Percentiles rank a stretch among this genome's conserved stretches.
These are phyloP conservation scores for Sitta carolinensis DNA, from an alignment of 2,797 vertebrate species.

Conservation along the genomic window DNA sequence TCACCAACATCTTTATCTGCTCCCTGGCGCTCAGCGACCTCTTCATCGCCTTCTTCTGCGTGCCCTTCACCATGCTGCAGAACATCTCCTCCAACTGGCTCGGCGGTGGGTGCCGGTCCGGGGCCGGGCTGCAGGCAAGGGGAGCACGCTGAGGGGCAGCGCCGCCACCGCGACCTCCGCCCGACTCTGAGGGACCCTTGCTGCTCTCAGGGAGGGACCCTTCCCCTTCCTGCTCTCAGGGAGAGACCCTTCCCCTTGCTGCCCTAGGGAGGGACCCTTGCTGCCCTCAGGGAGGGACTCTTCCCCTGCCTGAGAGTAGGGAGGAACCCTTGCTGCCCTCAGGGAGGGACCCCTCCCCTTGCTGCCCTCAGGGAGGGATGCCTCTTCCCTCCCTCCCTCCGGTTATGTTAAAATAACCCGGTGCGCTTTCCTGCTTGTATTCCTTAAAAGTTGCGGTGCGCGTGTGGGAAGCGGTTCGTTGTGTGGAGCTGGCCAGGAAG, in stretches of 20 bases:
- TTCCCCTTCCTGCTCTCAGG: not conserved
- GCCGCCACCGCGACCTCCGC: not conserved
- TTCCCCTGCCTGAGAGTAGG: too few relatives aligned
- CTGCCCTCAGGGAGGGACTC: not conserved
- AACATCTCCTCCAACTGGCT: conserved; percentile 77
- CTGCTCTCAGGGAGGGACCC: not conserved
- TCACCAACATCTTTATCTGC: conserved; percentile 80
- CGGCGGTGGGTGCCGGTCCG: conserved; percentile 65
- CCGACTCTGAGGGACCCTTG: not conserved
- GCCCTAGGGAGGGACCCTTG: too few relatives aligned
- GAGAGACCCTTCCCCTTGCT: not conserved
- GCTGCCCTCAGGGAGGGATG: not conserved
- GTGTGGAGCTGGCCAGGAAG: not conserved
- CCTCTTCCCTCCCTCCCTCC: not conserved
- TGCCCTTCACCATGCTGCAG: conserved; percentile 78
- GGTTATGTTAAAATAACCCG: accelerated
- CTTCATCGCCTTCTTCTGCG: conserved; percentile 79
- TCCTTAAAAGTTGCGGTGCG: not conserved
- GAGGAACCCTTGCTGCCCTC: too few relatives aligned
- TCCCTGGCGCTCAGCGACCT: conserved; percentile 80
- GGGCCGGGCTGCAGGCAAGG: not conserved
- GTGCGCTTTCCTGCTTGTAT: accelerated
- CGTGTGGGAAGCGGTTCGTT: not conserved
- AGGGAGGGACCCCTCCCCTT: too few relatives aligned
- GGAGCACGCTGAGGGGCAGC: not conserved